Percentiles rank a stretch among this genome's conserved stretches.
These are phyloP conservation scores for Mormyrus hasselquistii DNA, from an alignment of 2,797 vertebrate species.

Conservation along the genomic window DNA sequence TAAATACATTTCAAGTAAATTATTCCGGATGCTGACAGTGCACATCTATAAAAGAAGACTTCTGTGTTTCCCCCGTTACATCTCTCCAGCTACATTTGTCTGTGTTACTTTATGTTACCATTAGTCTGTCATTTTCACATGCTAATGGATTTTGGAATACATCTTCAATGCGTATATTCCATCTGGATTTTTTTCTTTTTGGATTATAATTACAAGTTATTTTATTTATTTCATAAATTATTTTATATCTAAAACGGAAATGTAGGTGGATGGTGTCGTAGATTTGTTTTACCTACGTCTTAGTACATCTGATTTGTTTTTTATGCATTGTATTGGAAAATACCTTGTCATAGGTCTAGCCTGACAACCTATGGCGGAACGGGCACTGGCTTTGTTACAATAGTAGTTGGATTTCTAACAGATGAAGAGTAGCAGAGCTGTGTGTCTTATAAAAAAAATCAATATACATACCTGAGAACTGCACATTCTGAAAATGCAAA, in stretches of 20 bases:
- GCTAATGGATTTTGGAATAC: neutral
- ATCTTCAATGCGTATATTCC: neutral
- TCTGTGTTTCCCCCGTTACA: neutral
- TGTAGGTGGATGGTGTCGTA: neutral
- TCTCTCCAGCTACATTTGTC: neutral
- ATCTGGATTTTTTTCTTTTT: neutral
- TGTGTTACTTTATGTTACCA: neutral
- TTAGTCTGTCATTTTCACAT: neutral
- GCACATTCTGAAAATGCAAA: constrained; percentile 15
- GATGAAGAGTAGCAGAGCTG: constrained; percentile 3
- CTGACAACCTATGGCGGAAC: neutral
- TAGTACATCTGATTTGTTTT: neutral
- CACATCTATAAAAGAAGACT: neutral
- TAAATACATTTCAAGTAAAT: neutral
- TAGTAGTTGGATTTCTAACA: constrained; percentile 5
- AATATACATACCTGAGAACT: neutral
- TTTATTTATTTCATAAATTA: neutral
- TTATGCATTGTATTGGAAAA: neutral
- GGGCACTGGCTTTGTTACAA: neutral
- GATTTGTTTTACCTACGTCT: neutral
- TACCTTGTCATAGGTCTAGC: constrained; percentile 7
- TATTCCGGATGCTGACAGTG: neutral
- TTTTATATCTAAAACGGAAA: neutral
- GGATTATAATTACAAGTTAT: neutral
- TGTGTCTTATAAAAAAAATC: constrained; percentile 4